Evolutionary conservation across 1,140 invertebrate species (phyloP), one percentile per base, ranked within the genome.

Genomic region (Popillia japonica): DNA sequence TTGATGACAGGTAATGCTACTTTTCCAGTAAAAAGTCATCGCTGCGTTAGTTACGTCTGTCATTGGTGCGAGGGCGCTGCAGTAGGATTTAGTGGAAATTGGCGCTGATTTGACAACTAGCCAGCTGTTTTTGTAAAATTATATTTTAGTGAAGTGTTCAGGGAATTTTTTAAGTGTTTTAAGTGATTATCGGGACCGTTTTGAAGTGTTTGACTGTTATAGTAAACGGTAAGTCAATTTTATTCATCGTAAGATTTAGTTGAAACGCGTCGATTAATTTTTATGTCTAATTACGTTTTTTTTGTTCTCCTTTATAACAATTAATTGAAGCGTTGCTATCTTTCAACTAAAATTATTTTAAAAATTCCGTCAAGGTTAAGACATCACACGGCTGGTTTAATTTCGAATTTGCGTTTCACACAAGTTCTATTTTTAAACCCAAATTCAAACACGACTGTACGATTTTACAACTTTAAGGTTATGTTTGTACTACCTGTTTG

Each of bases 81-180:
- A 8, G 22, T 77, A 17, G 59, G 0, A 6, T 8, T 22, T n/a
- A n/a, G 27, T 14, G 40, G 40, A 41, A 41, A 77, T 77, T 77
- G 76, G 61, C 76, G 55, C 61, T 77, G 76, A 77, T 72, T 68
- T 77, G 55, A 42, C 75, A 76, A 76, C 4, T 9, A 14, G 20
- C 22, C 75, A 76, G 75, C 75, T 76, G 75, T 76, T 76, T 55
- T 17, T 44, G 44, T 55, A 14, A 74, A 23, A 23, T 41, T 20
- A 74, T 41, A 40, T 74, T 68, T 4, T 34, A 68, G 20, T 8
- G 27, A 23, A 27, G 61, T 68, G 22, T 22, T 22, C 61, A 20
- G 11, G 6, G 14, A n/a, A 68, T 23, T 68, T 64, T 68, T 68
- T 68, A 27, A 68, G 22, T 68, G 61, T 22, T 17, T 27, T 17